phyloP scores from a whole-genome alignment of 1,140 invertebrate genomes.

The Riptortus pedestris region DNA sequence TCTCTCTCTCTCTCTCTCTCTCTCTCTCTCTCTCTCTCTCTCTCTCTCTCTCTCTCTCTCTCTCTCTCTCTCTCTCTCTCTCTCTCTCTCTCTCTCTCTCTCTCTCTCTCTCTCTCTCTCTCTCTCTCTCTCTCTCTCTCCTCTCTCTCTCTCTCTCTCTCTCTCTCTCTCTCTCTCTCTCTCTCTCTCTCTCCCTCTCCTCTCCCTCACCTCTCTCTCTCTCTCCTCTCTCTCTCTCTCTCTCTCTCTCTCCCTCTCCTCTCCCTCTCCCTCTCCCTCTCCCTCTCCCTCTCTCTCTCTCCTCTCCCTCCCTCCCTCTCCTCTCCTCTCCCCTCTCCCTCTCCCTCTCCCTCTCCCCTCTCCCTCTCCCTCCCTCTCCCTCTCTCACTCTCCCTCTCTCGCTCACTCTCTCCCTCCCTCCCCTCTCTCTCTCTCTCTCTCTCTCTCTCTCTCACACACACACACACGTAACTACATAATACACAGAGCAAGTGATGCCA shows the following conservation, averaged over 20 bases:
- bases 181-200: neutral
- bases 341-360: too few relatives aligned
- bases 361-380: too few relatives aligned
- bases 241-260: neutral
- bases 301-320: constrained; percentile 42
- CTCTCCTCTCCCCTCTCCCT: constrained; percentile 55
- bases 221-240: constrained; percentile 22
- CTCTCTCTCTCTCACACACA: constrained; percentile 65
- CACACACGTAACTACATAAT: constrained; percentile 38
- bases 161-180: constrained; percentile 8
- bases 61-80: constrained; percentile 16
- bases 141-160: neutral
- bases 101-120: constrained; percentile 6
- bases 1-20: constrained; percentile 16
- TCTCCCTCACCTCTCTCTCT: constrained; percentile 16
- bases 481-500: neutral
- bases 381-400: constrained; percentile 60
- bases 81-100: constrained; percentile 11
- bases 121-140: constrained; percentile 2
- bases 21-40: constrained; percentile 16
- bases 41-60: constrained; percentile 16
- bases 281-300: constrained; percentile 40
- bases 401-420: constrained; percentile 45
- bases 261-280: constrained; percentile 40
- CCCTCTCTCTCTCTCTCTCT: constrained; percentile 59